These are phyloP conservation scores for Cryptotis parvus DNA, from an alignment of 2,113 vertebrate genomes.

Conservation along the genomic window DNA sequence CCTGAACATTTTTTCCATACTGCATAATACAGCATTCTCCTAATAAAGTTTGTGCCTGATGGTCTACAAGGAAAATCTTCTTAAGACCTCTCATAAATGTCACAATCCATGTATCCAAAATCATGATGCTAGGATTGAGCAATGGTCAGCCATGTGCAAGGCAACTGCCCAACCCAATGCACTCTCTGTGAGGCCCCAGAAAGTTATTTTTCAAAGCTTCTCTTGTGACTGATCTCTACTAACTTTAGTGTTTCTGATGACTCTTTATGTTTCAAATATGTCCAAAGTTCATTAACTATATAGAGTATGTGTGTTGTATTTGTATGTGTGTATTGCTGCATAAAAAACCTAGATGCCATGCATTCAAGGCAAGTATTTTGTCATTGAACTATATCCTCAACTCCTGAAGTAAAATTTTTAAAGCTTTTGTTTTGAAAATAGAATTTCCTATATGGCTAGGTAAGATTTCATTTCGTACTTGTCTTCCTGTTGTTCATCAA, in stretches of 20 bases:
- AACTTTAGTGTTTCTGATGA: not conserved
- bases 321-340: too few relatives aligned
- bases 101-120: not conserved
- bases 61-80: not conserved
- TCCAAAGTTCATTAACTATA: not conserved
- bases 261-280: not conserved
- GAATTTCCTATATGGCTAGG: not conserved
- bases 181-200: not conserved
- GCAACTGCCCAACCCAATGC: too few relatives aligned
- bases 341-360: too few relatives aligned
- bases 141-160: not conserved
- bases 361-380: too few relatives aligned
- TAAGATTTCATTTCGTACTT: not conserved
- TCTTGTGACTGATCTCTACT: not conserved
- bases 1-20: not conserved
- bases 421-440: slow-evolving; percentile 7
- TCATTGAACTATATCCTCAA: too few relatives aligned
- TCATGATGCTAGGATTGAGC: not conserved
- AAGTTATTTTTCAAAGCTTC: slow-evolving; percentile 31
- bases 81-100: not conserved
- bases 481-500: too few relatives aligned
- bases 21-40: not conserved
- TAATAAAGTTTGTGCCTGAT: not conserved
- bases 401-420: too few relatives aligned
- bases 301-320: not conserved